Evolutionary conservation across 2,113 vertebrate genomes (phyloP).

Genomic region (Trematomus loennbergii): DNA sequence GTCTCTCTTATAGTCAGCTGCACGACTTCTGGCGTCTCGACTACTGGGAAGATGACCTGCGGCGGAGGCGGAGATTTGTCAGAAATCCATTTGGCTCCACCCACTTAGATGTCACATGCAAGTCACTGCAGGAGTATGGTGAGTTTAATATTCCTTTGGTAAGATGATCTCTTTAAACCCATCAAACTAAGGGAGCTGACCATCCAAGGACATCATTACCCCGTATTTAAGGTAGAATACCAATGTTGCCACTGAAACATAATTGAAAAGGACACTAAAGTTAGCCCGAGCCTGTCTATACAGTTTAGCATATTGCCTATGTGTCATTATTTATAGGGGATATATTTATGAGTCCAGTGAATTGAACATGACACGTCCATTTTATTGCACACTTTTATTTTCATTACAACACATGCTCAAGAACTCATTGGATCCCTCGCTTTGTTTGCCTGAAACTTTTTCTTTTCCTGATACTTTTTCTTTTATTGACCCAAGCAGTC

Average conservation of each 20-base stretch:
- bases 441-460: constrained; percentile 60
- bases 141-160: constrained; percentile 73
- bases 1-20: constrained; percentile 85
- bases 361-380: constrained; percentile 77
- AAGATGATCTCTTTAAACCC: not conserved
- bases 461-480: constrained; percentile 58
- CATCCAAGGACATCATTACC: constrained; percentile 1
- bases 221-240: constrained; percentile 15
- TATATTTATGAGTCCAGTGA: constrained; percentile 71
- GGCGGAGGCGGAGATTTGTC: constrained; percentile 93
- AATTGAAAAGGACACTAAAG: not conserved
- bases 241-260: not conserved
- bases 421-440: constrained; percentile 52
- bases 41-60: constrained; percentile 99
- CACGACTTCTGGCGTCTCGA: constrained; percentile 99
- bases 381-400: constrained; percentile 71
- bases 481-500: constrained; percentile 60
- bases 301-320: constrained; percentile 39
- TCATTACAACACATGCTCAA: constrained; percentile 46
- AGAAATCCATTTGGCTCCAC: constrained; percentile 96
- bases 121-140: constrained; percentile 94
- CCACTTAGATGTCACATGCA: constrained; percentile 91
- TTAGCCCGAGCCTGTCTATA: constrained; percentile 5
- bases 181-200: not conserved
- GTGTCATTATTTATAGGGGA: constrained; percentile 66